These are phyloP conservation scores for Steinernema feltiae DNA, from an alignment of 1,140 invertebrate species.

Conservation along the genomic window DNA sequence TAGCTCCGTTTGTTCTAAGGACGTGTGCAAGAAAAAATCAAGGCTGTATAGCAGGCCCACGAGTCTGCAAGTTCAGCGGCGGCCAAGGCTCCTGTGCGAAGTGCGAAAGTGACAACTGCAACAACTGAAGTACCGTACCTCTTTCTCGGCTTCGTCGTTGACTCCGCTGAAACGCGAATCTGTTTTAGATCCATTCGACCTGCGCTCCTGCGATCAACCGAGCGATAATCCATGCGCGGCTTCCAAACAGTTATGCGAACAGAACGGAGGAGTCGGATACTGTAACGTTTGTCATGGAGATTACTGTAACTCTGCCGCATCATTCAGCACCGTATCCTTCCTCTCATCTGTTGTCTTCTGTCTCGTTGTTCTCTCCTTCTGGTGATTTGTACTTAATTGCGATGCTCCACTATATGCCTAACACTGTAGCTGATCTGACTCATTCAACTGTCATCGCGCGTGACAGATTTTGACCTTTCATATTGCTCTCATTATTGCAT, in stretches of 20 bases:
- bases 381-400: neutral
- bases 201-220: neutral
- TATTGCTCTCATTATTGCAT: too few relatives aligned
- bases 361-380: neutral
- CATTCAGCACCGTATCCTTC: neutral
- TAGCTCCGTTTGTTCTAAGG: slow-evolving; percentile 38
- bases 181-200: neutral
- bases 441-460: too few relatives aligned
- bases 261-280: neutral
- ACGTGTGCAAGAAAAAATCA: slow-evolving; percentile 35
- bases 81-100: slow-evolving; percentile 25
- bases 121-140: slow-evolving; percentile 18
- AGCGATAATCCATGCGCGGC: neutral
- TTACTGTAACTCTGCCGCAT: neutral
- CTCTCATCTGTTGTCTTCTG: neutral
- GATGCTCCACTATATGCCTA: too few relatives aligned
- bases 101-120: slow-evolving; percentile 34
- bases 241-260: neutral
- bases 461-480: too few relatives aligned
- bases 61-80: slow-evolving; percentile 38
- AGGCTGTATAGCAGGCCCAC: slow-evolving; percentile 37
- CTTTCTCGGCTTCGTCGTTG: neutral
- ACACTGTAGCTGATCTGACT: too few relatives aligned
- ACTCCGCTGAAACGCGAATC: neutral
- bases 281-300: neutral